Evolutionary conservation across 2,113 vertebrate genomes (phyloP).

Genomic region (Pardalotus punctatus): DNA sequence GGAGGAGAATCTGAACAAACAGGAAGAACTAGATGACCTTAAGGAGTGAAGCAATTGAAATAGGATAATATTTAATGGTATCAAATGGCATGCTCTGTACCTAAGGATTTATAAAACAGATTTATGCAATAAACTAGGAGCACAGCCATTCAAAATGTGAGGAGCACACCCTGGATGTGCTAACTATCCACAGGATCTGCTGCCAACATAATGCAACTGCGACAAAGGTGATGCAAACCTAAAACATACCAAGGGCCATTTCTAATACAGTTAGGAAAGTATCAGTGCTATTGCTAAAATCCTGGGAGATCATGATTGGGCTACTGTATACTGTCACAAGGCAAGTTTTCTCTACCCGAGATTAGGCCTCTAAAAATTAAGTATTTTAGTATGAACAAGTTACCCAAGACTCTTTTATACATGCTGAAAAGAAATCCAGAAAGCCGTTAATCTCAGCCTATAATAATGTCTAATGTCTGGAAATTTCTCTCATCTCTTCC

Average conservation of each 20-base stretch:
- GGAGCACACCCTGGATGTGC: not conserved
- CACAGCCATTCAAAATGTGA: not conserved
- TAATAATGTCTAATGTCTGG: not conserved
- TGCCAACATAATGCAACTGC: not conserved
- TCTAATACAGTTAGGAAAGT: not conserved
- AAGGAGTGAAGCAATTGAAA: conserved; percentile 34
- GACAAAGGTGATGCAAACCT: not conserved
- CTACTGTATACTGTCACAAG: not conserved
- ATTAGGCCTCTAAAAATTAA: not conserved
- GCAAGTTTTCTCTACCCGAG: not conserved
- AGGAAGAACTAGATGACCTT: conserved; percentile 54
- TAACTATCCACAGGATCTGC: not conserved
- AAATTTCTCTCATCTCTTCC: not conserved
- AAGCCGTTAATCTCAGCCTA: not conserved
- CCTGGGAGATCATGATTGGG: not conserved
- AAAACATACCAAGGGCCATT: not conserved
- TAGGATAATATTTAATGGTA: not conserved
- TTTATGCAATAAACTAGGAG: conserved; percentile 10
- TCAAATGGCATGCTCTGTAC: not conserved
- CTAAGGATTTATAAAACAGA: not conserved
- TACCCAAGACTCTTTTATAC: not conserved
- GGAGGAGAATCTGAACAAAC: conserved; percentile 47
- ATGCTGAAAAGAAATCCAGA: not conserved
- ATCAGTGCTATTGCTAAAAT: not conserved
- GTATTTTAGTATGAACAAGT: not conserved